These are phyloP conservation scores for Brotula barbata DNA, from an alignment of 2,797 vertebrate genomes.

Conservation along the genomic window DNA sequence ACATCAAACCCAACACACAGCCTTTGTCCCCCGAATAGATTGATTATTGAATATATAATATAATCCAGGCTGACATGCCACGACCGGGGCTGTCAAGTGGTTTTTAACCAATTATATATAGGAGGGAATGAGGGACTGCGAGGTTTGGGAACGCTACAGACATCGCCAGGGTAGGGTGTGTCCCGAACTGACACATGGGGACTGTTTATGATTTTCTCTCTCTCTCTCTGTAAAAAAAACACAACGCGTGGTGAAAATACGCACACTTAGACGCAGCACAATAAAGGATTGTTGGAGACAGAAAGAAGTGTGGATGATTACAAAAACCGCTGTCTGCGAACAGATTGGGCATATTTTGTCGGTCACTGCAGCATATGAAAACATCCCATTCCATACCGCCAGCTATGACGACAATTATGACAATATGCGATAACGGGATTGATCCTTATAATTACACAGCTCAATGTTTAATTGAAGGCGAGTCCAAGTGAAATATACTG, in stretches of 20 bases:
- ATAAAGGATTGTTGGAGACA: background rate
- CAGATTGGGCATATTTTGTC: slow-evolving; percentile 53
- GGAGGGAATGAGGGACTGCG: slow-evolving; percentile 57
- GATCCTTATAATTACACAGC: background rate
- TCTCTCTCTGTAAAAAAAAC: slow-evolving; percentile 6
- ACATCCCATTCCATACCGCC: slow-evolving; percentile 54
- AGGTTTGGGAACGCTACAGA: slow-evolving; percentile 77
- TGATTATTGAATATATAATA: slow-evolving; percentile 49
- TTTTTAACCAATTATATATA: slow-evolving; percentile 58
- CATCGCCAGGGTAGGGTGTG: slow-evolving; percentile 83
- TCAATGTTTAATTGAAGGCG: slow-evolving; percentile 7
- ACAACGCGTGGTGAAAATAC: background rate
- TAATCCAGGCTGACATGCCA: slow-evolving; percentile 14
- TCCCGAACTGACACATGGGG: slow-evolving; percentile 81
- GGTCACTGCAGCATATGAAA: slow-evolving; percentile 75
- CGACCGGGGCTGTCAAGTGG: slow-evolving; percentile 29
- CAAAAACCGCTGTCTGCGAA: slow-evolving; percentile 34
- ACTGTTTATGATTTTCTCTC: slow-evolving; percentile 66
- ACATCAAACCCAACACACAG: slow-evolving; percentile 44
- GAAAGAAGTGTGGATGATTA: slow-evolving; percentile 12
- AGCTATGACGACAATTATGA: slow-evolving; percentile 30
- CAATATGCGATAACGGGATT: slow-evolving; percentile 20
- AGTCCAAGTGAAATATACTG: slow-evolving; percentile 39
- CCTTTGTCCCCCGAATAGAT: slow-evolving; percentile 40
- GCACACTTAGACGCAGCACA: background rate